Percentiles rank a stretch among this genome's conserved stretches.
These are phyloP conservation scores for Psittacus erithacus DNA, from an alignment of 2,113 vertebrate species.

Conservation along the genomic window DNA sequence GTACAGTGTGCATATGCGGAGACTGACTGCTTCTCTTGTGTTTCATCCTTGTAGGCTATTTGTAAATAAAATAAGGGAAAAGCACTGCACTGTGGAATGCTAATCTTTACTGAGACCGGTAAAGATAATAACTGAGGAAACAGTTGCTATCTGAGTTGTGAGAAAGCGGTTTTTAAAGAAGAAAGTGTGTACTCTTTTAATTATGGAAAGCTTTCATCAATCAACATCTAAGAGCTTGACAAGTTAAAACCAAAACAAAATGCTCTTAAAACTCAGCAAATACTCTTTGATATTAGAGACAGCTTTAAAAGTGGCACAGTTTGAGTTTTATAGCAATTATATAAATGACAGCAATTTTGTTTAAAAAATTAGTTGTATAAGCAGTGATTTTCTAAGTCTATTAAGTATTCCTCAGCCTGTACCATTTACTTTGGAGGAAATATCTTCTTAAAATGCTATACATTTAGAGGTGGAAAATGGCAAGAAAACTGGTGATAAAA, in stretches of 20 bases:
- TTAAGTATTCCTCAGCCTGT: background rate
- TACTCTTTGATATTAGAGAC: background rate
- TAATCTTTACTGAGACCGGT: background rate
- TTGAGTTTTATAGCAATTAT: background rate
- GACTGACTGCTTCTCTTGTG: background rate
- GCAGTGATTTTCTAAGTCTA: background rate
- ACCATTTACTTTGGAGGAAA: background rate
- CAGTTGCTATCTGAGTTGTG: background rate
- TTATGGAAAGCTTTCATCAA: background rate
- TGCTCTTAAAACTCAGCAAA: background rate
- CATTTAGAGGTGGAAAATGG: background rate
- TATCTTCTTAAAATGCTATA: background rate
- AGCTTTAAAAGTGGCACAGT: background rate
- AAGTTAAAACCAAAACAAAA: background rate
- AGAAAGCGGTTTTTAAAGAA: background rate
- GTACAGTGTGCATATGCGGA: too few species aligned
- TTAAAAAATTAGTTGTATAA: background rate
- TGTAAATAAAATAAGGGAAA: background rate
- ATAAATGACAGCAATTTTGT: constrained; percentile 9
- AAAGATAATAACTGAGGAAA: background rate
- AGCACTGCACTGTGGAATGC: background rate
- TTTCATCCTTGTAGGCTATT: background rate
- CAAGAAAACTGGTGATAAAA: background rate
- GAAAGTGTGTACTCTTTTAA: background rate
- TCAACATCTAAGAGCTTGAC: background rate